Evolutionary conservation across 2,113 vertebrate species (phyloP), one percentile per base, ranked within the genome.

Genomic region (Poeciliopsis occidentalis): DNA sequence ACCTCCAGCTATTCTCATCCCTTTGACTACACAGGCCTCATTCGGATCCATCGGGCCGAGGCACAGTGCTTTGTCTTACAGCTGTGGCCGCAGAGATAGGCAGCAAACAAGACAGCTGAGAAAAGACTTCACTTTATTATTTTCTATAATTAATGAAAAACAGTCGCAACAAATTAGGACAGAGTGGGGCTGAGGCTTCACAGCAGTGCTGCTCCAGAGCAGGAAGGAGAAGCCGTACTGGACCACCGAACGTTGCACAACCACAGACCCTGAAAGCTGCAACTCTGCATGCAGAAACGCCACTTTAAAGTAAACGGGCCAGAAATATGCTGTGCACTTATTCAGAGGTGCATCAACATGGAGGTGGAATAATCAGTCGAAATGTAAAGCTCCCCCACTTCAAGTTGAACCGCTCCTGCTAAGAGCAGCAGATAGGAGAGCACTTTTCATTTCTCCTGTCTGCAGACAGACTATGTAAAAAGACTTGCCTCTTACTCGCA

Each of bases 111-210:
- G 92, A 92, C 93, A 90, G 90, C 91, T 87, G 91, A 91, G 90
- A 91, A 93, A 93, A 91, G 86, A 90, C 90, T 84, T 89, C 91
- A 87, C 89, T 95, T 95, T 93, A 94, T 93, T 93, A 92, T 92
- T 87, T 92, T 95, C 93, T 91, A 94, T 94, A 93, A 93, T 94
- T 94, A 92, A 95, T 95, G 89, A 94, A 89, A 44, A 82, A 87
- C 86, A 75, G 87, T 93, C 89, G 24, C 81, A 87, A 89, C 89
- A 90, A 93, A 92, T 92, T 92, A 92, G 88, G 86, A 88, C 76
- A 85, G 90, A 93, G 82, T 63, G 73, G 87, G 84, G 76, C 86
- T 87, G 86, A 92, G 89, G 87, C 76, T 80, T 92, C 84, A 84
- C 86, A 85, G 87, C 70, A 15, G 82, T 72, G 81, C 71, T 39